Percentiles rank a stretch among this genome's conserved stretches.
Evolutionary conservation across 2,113 vertebrate genomes (phyloP).

Genomic region (Callospermophilus lateralis): DNA sequence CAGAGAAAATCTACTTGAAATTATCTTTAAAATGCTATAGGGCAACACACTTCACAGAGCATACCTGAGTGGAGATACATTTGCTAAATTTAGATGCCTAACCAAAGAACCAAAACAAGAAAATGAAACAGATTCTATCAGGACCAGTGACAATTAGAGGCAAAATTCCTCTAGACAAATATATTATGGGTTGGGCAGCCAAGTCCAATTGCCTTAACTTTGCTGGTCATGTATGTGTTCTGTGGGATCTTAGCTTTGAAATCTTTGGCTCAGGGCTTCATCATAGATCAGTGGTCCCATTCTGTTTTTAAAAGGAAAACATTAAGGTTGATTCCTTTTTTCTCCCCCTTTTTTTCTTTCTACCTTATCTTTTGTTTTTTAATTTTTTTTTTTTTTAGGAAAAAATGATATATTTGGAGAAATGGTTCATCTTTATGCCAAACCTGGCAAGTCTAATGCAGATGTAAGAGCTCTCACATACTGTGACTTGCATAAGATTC

Average conservation of each 20-base stretch:
- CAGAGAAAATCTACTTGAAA: neutral
- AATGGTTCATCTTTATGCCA: conserved; percentile 97
- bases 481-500: conserved; percentile 98
- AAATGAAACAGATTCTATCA: neutral
- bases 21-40: neutral
- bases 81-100: neutral
- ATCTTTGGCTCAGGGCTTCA: neutral
- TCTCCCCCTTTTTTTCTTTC: neutral
- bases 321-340: neutral
- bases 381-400: conserved; percentile 86
- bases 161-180: neutral
- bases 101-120: conserved; percentile 13
- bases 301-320: conserved; percentile 52
- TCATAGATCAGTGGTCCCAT: neutral
- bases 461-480: conserved; percentile 98
- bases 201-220: neutral
- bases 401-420: conserved; percentile 99
- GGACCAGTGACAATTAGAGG: neutral
- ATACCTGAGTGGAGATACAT: neutral
- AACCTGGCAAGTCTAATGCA: conserved; percentile 97
- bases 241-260: neutral
- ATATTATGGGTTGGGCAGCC: neutral
- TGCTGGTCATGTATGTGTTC: neutral
- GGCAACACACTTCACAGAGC: neutral
- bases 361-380: conserved; percentile 4